A percentile compares a stretch with the other conserved stretches of the same genome.
These are phyloP conservation scores for Notechis scutatus DNA, from an alignment of 2,113 vertebrate genomes.

Conservation along the genomic window DNA sequence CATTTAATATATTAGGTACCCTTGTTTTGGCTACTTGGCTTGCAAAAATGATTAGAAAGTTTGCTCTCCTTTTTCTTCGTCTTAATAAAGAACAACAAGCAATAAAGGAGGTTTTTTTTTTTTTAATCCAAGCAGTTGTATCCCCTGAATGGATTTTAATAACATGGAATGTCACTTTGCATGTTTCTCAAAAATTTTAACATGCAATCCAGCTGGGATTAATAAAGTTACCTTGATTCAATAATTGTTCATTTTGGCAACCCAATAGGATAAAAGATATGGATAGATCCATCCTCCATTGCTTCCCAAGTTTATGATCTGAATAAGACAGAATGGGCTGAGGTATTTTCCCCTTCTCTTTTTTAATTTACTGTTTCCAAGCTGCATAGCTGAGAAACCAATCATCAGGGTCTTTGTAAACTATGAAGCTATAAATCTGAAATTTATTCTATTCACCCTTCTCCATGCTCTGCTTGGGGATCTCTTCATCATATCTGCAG, in stretches of 20 bases:
- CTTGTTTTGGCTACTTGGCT: not conserved
- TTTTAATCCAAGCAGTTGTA: not conserved
- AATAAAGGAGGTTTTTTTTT: not conserved
- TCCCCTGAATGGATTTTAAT: not conserved
- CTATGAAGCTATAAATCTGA: not conserved
- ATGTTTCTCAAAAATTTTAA: not conserved
- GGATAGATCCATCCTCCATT: not conserved
- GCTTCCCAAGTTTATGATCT: not conserved
- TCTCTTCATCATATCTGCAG: not conserved
- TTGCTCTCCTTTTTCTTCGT: not conserved
- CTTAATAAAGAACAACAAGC: not conserved
- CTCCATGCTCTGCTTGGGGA: not conserved
- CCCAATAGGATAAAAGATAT: not conserved
- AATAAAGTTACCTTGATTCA: not conserved
- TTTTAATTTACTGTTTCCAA: not conserved
- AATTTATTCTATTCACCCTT: not conserved
- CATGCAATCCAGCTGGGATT: not conserved
- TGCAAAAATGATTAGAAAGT: slow-evolving; percentile 1
- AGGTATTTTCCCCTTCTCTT: not conserved
- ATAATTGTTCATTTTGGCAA: not conserved
- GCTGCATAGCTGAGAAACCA: not conserved
- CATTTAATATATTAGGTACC: not conserved
- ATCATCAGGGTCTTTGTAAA: not conserved
- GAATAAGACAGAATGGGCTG: not conserved
- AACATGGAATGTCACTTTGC: not conserved